Conservation (phyloP, 2,113 vertebrate species). For the Phyllostomus hastatus region DNA sequence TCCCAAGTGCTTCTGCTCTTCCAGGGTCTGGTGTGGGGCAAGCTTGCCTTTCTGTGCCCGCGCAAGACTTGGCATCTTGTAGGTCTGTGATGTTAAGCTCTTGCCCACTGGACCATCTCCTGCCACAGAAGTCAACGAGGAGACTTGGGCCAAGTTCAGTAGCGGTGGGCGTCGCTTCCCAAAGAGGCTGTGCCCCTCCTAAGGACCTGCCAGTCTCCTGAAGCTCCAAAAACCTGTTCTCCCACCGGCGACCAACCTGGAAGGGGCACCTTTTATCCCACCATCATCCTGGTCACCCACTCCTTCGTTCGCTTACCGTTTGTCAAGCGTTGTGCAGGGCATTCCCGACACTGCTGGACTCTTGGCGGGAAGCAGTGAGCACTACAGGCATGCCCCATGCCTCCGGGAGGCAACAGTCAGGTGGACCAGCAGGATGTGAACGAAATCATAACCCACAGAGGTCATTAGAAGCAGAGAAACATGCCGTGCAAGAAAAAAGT, state of each 20-base stretch:
- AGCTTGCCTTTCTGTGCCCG: not conserved
- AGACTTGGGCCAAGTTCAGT: not conserved
- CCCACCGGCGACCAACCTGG: no score
- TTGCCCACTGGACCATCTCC: not conserved
- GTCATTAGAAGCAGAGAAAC: not conserved
- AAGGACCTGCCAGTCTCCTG: not conserved
- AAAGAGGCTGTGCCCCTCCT: not conserved
- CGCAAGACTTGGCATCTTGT: not conserved
- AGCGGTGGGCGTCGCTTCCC: not conserved
- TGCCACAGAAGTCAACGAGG: not conserved
- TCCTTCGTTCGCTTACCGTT: not conserved
- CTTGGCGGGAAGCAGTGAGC: not conserved
- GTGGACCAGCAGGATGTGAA: not conserved
- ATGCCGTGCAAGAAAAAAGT: not conserved
- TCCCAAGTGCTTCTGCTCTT: not conserved
- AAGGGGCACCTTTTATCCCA: not conserved
- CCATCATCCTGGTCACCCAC: not conserved
- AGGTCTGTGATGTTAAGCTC: not conserved
- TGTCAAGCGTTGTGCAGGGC: not conserved
- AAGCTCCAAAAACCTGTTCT: no score
- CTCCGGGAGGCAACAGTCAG: not conserved
- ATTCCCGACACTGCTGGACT: not conserved
- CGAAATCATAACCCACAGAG: not conserved
- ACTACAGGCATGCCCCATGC: accelerated
- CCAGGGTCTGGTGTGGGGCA: not conserved